Conservation (phyloP, 2,797 vertebrate genomes). For the Poecilia velifera region DNA sequence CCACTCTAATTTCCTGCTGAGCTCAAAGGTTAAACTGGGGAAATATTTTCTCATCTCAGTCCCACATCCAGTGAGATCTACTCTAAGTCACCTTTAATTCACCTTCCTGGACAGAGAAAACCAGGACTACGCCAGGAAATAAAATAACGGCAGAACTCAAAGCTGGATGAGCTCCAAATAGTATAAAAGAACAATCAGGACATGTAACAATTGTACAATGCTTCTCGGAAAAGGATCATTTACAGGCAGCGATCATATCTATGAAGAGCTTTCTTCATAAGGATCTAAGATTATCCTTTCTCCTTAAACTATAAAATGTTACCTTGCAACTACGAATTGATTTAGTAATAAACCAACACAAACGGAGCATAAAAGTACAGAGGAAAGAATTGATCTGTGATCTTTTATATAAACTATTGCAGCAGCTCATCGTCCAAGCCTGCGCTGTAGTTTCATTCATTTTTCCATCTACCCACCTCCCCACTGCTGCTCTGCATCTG, state of each 20-base stretch:
- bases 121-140: neutral
- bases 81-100: slow-evolving; percentile 37
- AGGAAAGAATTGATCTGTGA: neutral
- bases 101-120: neutral
- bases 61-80: slow-evolving; percentile 27
- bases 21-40: slow-evolving; percentile 30
- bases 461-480: neutral
- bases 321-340: neutral
- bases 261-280: neutral
- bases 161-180: slow-evolving; percentile 11
- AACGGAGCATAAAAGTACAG: neutral
- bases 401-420: neutral
- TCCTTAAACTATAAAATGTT: neutral
- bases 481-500: neutral
- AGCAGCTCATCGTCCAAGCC: too few relatives aligned
- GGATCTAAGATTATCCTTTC: neutral
- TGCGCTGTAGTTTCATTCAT: too few relatives aligned
- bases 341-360: neutral
- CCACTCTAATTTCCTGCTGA: slow-evolving; percentile 16
- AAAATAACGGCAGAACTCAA: slow-evolving; percentile 17
- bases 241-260: neutral
- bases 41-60: slow-evolving; percentile 33
- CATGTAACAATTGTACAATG: slow-evolving; percentile 1
- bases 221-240: slow-evolving; percentile 10
- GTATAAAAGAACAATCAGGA: slow-evolving; percentile 18